Evolutionary conservation across 2,113 vertebrate genomes (phyloP).

Genomic region (Climacteris rufus): DNA sequence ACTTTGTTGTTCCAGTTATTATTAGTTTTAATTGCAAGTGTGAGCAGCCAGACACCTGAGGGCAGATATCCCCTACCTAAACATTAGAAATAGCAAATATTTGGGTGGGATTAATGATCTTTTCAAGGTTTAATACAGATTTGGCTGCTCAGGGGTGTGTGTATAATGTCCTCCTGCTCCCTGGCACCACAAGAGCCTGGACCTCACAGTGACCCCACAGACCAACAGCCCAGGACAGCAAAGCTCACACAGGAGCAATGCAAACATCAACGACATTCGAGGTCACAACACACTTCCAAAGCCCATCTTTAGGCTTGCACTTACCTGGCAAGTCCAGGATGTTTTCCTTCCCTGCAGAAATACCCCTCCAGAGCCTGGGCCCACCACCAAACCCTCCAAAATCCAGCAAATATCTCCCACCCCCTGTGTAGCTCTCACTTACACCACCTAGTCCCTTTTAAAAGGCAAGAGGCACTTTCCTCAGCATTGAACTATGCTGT

Average conservation of each 20-base stretch:
- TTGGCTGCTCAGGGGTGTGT: accelerated
- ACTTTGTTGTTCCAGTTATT: constrained; percentile 35
- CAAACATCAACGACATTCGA: not conserved
- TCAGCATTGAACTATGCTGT: not conserved
- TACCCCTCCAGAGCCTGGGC: not conserved
- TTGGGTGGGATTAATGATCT: constrained; percentile 3
- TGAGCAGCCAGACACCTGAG: constrained; percentile 63
- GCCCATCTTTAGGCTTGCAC: not conserved
- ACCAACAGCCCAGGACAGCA: not conserved
- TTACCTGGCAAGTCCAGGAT: not conserved
- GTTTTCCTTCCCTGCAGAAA: not conserved
- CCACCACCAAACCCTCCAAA: not conserved
- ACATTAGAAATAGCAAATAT: not conserved
- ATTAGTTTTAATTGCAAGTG: constrained; percentile 59
- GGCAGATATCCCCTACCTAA: not conserved
- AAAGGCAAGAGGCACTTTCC: not conserved
- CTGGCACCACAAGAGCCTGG: not conserved
- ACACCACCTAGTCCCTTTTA: not conserved
- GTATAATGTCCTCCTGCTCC: not conserved
- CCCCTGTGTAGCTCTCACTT: not conserved
- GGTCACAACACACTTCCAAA: not conserved
- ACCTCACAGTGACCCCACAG: not conserved
- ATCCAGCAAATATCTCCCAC: not conserved
- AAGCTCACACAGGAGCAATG: not conserved
- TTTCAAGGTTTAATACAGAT: not conserved